Conservation (phyloP, 2,797 vertebrate genomes). For the Crax fasciolata region DNA sequence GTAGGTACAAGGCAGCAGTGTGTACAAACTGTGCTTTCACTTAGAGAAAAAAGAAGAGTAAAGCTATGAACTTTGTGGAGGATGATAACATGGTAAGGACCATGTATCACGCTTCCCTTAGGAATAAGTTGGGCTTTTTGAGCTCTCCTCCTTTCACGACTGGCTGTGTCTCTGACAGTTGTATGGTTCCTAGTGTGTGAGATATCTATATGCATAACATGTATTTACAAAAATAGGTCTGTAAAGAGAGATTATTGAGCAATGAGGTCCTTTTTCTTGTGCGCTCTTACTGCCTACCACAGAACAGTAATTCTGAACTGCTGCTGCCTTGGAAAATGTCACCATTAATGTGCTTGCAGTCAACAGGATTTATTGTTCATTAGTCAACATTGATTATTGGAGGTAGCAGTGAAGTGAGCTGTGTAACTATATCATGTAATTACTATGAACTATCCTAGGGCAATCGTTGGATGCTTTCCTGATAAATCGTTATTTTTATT, state of each 20-base stretch:
- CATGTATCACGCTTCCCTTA: neutral
- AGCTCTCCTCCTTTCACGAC: accelerated
- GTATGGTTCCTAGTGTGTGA: neutral
- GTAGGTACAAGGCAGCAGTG: neutral
- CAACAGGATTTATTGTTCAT: neutral
- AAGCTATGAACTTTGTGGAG: neutral
- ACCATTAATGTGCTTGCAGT: neutral
- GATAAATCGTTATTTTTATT: conserved; percentile 22
- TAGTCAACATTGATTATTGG: neutral
- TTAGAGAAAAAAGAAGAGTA: neutral
- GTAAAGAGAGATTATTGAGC: neutral
- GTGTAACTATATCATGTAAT: neutral
- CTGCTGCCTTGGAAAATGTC: conserved; percentile 3
- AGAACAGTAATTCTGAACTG: neutral
- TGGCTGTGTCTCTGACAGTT: neutral
- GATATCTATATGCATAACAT: neutral
- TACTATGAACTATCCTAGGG: neutral
- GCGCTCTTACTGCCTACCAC: neutral
- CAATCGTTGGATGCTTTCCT: neutral
- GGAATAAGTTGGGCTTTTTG: neutral
- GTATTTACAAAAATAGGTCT: neutral
- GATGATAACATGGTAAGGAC: neutral
- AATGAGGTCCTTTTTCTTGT: neutral
- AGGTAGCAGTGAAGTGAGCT: neutral
- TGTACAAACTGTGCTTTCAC: neutral